Evolutionary conservation across 2,113 vertebrate genomes (phyloP).

Genomic region (Tyto alba): DNA sequence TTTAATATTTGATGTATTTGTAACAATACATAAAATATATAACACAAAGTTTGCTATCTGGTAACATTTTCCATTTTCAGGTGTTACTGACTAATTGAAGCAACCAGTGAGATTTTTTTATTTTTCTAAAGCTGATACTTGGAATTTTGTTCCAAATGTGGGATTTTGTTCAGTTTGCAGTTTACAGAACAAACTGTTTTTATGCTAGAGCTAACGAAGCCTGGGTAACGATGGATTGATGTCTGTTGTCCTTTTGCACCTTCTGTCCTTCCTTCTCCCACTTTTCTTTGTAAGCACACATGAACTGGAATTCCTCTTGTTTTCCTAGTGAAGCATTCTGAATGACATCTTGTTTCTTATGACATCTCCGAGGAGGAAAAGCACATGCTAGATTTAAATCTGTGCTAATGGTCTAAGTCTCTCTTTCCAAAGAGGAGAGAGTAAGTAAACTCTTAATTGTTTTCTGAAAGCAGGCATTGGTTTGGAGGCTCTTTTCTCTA

Average conservation of each 20-base stretch:
- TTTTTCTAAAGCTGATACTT: background rate
- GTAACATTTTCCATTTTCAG: background rate
- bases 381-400: background rate
- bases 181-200: slow-evolving; percentile 17
- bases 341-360: background rate
- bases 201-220: background rate
- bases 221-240: background rate
- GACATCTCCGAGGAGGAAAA: background rate
- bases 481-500: background rate
- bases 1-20: background rate
- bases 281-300: background rate
- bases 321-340: background rate
- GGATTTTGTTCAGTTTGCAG: background rate
- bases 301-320: background rate
- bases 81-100: background rate
- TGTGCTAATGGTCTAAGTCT: background rate
- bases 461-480: background rate
- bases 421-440: background rate
- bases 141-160: background rate
- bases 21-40: background rate
- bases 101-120: background rate
- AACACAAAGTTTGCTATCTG: accelerated
- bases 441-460: background rate
- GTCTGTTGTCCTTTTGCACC: background rate
- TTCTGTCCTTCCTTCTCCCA: background rate